These are phyloP conservation scores for Dryobates pubescens DNA, from an alignment of 2,797 vertebrate genomes.

Conservation along the genomic window DNA sequence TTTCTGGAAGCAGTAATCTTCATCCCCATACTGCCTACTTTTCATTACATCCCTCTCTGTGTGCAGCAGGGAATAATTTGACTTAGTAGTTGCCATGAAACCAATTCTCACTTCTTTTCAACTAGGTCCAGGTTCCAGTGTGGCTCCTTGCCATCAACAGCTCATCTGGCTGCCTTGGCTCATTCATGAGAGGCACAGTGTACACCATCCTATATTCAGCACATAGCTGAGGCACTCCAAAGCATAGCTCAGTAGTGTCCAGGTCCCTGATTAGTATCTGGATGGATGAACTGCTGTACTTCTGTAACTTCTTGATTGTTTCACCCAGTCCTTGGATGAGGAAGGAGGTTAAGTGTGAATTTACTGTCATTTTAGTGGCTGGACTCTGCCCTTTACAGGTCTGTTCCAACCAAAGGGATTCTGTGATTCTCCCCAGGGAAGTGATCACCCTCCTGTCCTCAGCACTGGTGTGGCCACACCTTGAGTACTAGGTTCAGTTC, in stretches of 20 bases:
- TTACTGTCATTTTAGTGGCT: background rate
- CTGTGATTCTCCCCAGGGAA: no score
- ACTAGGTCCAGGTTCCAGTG: background rate
- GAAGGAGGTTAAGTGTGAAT: background rate
- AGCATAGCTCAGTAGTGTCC: background rate
- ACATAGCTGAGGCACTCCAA: background rate
- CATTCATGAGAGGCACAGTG: background rate
- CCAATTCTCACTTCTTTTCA: background rate
- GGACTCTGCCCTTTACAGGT: no score
- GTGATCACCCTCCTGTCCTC: no score
- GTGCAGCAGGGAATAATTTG: background rate
- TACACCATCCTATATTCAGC: background rate
- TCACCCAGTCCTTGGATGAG: background rate
- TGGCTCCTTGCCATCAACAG: background rate
- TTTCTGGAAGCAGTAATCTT: background rate
- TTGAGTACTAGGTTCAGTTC: no score
- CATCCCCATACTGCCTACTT: background rate
- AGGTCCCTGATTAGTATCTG: background rate
- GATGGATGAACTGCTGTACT: background rate
- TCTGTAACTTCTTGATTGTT: background rate
- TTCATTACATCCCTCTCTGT: background rate
- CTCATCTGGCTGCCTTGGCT: background rate
- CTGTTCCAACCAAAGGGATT: no score
- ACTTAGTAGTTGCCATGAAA: background rate
- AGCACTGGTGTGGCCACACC: no score